phyloP scores from a whole-genome alignment of 2,113 vertebrate genomes.

The Hypanus sabinus region DNA sequence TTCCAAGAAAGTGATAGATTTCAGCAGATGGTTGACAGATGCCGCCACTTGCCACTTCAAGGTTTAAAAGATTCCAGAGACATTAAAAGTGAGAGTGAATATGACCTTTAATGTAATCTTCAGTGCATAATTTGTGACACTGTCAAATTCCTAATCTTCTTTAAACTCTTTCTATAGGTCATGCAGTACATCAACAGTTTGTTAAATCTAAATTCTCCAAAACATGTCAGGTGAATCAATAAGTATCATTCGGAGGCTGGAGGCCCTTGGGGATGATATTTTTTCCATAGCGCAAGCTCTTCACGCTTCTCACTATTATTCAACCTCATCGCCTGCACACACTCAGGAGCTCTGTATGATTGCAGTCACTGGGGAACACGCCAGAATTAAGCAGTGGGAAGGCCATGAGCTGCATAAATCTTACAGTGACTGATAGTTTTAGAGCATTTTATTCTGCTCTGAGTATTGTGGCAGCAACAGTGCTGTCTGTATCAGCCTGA shows the following conservation, averaged over 20 bases:
- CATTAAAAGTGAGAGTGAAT: not conserved
- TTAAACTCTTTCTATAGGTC: not conserved
- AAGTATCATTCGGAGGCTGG: not conserved
- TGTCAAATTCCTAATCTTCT: not conserved
- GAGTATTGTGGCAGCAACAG: not conserved
- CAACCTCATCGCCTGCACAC: not conserved
- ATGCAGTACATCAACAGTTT: not conserved
- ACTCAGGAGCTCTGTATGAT: not conserved
- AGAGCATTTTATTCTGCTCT: not conserved
- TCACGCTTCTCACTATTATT: not conserved
- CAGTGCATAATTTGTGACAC: constrained; percentile 1
- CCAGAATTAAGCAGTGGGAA: not conserved
- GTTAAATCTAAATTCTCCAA: not conserved
- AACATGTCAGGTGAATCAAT: not conserved
- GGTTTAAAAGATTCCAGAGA: not conserved
- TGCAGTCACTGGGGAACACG: not conserved
- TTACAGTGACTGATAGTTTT: too few species aligned
- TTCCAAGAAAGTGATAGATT: not conserved
- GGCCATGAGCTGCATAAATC: not conserved
- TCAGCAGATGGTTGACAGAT: not conserved
- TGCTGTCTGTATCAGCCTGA: not conserved
- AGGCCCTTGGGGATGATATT: not conserved
- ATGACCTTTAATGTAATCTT: not conserved
- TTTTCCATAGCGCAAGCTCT: not conserved
- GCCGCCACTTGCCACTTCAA: too few species aligned